Percentiles rank a stretch among this genome's conserved stretches.
phyloP scores from a whole-genome alignment of 2,888 invertebrate genomes.

The Amiota minor region DNA sequence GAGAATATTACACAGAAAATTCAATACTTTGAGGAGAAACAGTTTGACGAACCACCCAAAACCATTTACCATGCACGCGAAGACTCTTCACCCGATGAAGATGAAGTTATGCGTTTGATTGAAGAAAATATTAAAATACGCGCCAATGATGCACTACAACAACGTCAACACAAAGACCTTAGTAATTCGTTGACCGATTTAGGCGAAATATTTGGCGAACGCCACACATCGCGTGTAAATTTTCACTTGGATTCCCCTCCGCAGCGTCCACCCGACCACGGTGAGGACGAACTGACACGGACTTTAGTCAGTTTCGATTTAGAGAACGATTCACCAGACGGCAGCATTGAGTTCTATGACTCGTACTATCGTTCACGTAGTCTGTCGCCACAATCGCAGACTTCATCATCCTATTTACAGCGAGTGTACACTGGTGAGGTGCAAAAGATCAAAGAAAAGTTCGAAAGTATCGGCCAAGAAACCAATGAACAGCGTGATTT shows the following conservation, averaged over 20 bases:
- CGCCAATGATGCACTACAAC: conserved; percentile 52
- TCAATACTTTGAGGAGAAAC: conserved; percentile 85
- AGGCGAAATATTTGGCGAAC: conserved; percentile 88
- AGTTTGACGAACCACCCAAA: conserved; percentile 75
- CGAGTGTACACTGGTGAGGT: conserved; percentile 86
- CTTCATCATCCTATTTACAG: conserved; percentile 81
- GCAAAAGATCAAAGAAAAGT: conserved; percentile 83
- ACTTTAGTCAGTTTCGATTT: conserved; percentile 52
- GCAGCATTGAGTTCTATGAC: conserved; percentile 77
- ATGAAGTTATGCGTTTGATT: conserved; percentile 73
- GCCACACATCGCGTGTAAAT: conserved; percentile 74
- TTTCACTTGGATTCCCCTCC: conserved; percentile 74
- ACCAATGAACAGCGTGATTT: conserved; percentile 60
- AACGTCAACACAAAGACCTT: conserved; percentile 61
- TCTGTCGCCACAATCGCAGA: conserved; percentile 82
- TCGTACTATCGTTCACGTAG: conserved; percentile 82
- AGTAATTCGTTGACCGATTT: conserved; percentile 77
- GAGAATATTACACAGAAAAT: conserved; percentile 80
- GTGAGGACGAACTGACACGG: conserved; percentile 46
- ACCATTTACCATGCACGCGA: conserved; percentile 76
- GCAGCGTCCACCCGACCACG: conserved; percentile 75
- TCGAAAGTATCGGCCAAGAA: conserved; percentile 75
- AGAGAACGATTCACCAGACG: conserved; percentile 62
- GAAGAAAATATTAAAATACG: conserved; percentile 72
- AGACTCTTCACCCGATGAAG: conserved; percentile 75